Percentiles rank a stretch among this genome's conserved stretches.
Evolutionary conservation across 2,797 vertebrate species (phyloP).

Genomic region (Labeo calbasu): DNA sequence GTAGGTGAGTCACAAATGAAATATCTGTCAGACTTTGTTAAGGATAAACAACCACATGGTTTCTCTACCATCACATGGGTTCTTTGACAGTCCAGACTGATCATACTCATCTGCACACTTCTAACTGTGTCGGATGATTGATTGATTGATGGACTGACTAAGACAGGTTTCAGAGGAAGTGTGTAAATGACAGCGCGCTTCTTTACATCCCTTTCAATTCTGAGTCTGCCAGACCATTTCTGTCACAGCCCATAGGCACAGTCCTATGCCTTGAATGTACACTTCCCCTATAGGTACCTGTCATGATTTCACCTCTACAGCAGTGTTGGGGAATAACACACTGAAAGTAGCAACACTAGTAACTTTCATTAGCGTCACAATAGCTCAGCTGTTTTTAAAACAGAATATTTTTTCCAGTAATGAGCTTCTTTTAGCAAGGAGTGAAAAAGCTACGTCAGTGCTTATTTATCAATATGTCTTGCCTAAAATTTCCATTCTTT

Average conservation of each 20-base stretch:
- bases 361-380: background rate
- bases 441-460: background rate
- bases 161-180: conserved; percentile 45
- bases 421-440: background rate
- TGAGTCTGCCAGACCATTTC: conserved; percentile 34
- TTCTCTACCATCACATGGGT: background rate
- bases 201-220: conserved; percentile 31
- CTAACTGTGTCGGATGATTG: conserved; percentile 26
- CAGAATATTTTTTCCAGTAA: background rate
- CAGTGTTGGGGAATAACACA: background rate
- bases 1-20: background rate
- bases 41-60: conserved; percentile 1
- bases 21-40: conserved; percentile 10
- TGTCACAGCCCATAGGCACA: conserved; percentile 29
- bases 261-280: background rate
- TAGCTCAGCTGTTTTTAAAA: background rate
- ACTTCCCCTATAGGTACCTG: background rate
- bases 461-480: background rate
- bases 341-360: background rate
- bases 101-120: conserved; percentile 41
- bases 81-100: conserved; percentile 37
- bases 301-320: conserved; percentile 7
- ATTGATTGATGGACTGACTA: conserved; percentile 44
- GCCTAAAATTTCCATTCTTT: background rate
- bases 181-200: conserved; percentile 38